Conservation (phyloP, 1,140 invertebrate genomes). For the Physella acuta region DNA sequence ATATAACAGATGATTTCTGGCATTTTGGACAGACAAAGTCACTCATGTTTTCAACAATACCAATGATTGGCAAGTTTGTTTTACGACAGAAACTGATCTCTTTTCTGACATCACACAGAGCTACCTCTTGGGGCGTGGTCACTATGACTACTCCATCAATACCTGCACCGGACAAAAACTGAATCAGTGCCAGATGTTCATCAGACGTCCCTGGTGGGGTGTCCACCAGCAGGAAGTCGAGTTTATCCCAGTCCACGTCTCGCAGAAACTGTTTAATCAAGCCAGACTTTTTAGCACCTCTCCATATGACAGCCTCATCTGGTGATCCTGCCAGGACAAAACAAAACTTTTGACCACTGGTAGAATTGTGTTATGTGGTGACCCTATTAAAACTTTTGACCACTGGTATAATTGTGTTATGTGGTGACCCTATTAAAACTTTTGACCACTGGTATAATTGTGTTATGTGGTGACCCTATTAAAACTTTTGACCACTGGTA, state of each 20-base stretch:
- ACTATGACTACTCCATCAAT: conserved; percentile 84
- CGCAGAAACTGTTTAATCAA: conserved; percentile 92
- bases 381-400: too few relatives aligned
- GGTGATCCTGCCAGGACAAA: conserved; percentile 66
- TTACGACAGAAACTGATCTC: conserved; percentile 94
- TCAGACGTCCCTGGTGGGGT: conserved; percentile 97
- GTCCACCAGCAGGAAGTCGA: conserved; percentile 93
- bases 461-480: too few relatives aligned
- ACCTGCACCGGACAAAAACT: conserved; percentile 65
- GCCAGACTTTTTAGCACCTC: conserved; percentile 87
- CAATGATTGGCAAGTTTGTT: conserved; percentile 82
- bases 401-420: too few relatives aligned
- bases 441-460: too few relatives aligned
- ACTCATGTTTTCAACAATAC: conserved; percentile 95
- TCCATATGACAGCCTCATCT: conserved; percentile 92
- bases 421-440: too few relatives aligned
- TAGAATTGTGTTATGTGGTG: too few relatives aligned
- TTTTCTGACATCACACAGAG: conserved; percentile 90
- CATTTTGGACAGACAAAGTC: conserved; percentile 90
- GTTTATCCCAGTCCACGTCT: conserved; percentile 89
- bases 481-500: too few relatives aligned
- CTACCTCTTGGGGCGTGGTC: conserved; percentile 89
- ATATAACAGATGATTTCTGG: conserved; percentile 75
- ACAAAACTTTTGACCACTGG: too few relatives aligned
- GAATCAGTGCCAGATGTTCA: conserved; percentile 93